Evolutionary conservation across 2,888 invertebrate genomes (phyloP), one percentile per base, ranked within the genome.

Genomic region (Protonemura montana): DNA sequence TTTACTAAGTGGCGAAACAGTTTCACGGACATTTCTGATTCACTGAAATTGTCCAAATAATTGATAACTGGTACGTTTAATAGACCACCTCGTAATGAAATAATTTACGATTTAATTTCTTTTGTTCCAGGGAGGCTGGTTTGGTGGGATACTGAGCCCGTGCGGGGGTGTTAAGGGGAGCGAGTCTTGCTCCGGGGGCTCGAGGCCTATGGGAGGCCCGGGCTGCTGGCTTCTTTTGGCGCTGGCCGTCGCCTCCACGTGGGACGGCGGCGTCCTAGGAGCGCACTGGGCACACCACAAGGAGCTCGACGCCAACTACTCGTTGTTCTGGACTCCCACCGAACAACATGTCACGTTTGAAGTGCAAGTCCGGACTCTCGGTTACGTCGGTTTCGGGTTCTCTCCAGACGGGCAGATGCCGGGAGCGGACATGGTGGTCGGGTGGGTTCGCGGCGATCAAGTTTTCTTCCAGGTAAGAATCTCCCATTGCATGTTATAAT

Each of bases 301-400:
- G 7, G 76, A 87, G 30, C 85, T 88, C 41, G 87, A 87, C 81
- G 82, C 86, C 76, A 87, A 85, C 86, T 86, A 85, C 86, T 85
- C 85, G 41, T 85, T 89, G 59, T 86, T 85, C 80, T 89, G 89
- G 90, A 93, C 94, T 5, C 95, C 96, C 89, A 92, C 92, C 86
- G 93, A 93, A 86, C 94, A 95, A 90, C 95, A 96, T 91, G 95
- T 97, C 90, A 96, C 95, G 89, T 96, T 97, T 91, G 95, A 96
- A 91, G 93, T 97, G 90, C 96, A 96, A 92, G 97, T 96, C 90
- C 94, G 94, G 92, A 97, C 97, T 88, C 93, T 94, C 89, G 98
- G 98, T 89, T 98, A 97, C 91, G 95, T 98, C 88, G 97, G 96
- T 78, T 94, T 98, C 89, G 98, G 98, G 87, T 96, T 98, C 91